phyloP scores from a whole-genome alignment of 2,113 vertebrate species.

The Peromyscus maniculatus region DNA sequence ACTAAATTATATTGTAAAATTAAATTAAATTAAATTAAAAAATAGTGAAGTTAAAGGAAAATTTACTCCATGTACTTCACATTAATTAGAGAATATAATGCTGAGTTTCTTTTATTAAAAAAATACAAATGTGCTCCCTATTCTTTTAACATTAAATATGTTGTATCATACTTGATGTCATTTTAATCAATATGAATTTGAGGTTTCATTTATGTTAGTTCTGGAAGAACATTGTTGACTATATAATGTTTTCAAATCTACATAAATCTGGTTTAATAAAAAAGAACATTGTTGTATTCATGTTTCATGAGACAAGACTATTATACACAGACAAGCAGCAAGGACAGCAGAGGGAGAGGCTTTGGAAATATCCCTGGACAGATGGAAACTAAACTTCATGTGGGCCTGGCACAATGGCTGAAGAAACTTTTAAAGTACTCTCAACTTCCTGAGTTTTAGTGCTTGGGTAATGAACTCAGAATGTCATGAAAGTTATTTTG shows the following conservation, averaged over 20 bases:
- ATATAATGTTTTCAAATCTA: neutral
- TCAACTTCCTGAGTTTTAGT: neutral
- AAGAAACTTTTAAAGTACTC: neutral
- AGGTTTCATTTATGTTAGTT: neutral
- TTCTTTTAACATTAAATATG: neutral
- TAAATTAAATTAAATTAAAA: neutral
- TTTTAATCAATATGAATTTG: neutral
- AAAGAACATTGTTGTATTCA: neutral
- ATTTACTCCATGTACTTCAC: neutral
- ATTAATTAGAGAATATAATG: neutral
- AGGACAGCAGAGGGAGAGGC: neutral
- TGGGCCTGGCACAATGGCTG: neutral
- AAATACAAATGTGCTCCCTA: neutral
- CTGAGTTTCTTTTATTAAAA: neutral
- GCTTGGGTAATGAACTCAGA: neutral
- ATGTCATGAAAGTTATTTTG: neutral
- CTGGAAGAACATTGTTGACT: neutral
- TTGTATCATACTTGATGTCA: neutral
- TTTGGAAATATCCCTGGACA: neutral
- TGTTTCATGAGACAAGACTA: neutral
- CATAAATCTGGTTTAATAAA: neutral
- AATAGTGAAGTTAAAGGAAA: neutral
- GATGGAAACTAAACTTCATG: rapidly evolving
- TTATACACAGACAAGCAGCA: neutral
- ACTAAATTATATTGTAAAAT: too few relatives aligned